Percentiles rank a stretch among this genome's conserved stretches.
phyloP scores from a whole-genome alignment of 2,113 vertebrate species.

The Atractosteus spatula region DNA sequence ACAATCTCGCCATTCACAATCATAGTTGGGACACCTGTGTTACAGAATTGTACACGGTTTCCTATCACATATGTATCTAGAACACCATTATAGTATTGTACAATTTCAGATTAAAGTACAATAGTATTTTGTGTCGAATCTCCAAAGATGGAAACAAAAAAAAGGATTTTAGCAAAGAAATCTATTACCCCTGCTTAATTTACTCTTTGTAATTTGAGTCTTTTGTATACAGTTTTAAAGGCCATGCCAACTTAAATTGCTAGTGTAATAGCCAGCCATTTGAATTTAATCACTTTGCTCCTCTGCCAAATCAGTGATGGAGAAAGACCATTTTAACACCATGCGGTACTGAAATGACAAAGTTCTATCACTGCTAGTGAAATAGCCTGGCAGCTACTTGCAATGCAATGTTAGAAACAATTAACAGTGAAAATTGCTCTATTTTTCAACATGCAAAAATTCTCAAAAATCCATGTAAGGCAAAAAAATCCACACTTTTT shows the following conservation, averaged over 20 bases:
- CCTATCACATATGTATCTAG: not conserved
- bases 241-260: conserved; percentile 22
- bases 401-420: not conserved
- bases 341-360: not conserved
- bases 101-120: not conserved
- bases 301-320: conserved; percentile 22
- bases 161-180: not conserved
- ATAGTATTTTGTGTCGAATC: not conserved
- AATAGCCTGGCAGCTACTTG: not conserved
- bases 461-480: too few species aligned
- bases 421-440: too few species aligned
- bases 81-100: not conserved
- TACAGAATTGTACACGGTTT: too few species aligned
- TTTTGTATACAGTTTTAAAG: conserved; percentile 13
- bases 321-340: conserved; percentile 9
- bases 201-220: conserved; percentile 8
- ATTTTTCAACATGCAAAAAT: not conserved
- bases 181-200: conserved; percentile 9
- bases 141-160: not conserved
- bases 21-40: too few species aligned
- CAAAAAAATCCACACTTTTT: too few species aligned
- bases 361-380: not conserved
- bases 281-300: conserved; percentile 16
- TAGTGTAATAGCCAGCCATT: conserved; percentile 12
- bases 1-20: too few species aligned